Evolutionary conservation across 2,113 vertebrate species (phyloP), one percentile per base, ranked within the genome.

Genomic region (Himantopus leucocephalus): DNA sequence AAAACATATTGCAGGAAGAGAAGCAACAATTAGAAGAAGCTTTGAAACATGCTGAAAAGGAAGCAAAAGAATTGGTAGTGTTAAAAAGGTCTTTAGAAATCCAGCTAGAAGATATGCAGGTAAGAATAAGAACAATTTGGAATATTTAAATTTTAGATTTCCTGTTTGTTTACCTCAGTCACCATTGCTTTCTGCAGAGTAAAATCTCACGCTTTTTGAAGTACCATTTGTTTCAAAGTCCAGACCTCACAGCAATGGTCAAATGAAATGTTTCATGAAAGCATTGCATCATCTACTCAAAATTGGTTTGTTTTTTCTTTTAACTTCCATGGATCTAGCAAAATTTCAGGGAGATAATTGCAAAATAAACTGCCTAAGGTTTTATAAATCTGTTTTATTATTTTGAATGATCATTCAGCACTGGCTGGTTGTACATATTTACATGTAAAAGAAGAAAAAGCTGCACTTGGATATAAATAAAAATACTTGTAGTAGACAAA

Each of bases 51-150:
- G 97, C 99, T 85, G 98, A 97, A 76, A 98, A 98, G 35, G 98
- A 99, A 94, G 98, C 98, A 58, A 97, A 98, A 93, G 99, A 99
- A 96, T 95, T 99, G 95, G 79, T 93, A 1, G 96, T 87, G 3
- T 97, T 98, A 79, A 99, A 98, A 94, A 95, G 95, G 39, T 97
- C 98, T 8, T 93, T 99, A 95, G 98, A 98, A 88, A 96, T 90
- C 47, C 98, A 99, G 26, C 94, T 99, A 29, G 98, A 98, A 91
- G 98, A 98, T 12, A 96, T 98, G 20, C 98, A 99, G 99, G 99
- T 99, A 96, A 96, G 73, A 74, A 45, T 13, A 43, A 64, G 32
- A 85, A 47, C 52, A 16, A 39, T 85, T 74, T 63, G 63, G 5
- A 32, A 39, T 59, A 73, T 43, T 79, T 50, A 21, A 39, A 58